These are phyloP conservation scores for Drosophila littoralis DNA, from an alignment of 1,140 invertebrate genomes.

Conservation along the genomic window DNA sequence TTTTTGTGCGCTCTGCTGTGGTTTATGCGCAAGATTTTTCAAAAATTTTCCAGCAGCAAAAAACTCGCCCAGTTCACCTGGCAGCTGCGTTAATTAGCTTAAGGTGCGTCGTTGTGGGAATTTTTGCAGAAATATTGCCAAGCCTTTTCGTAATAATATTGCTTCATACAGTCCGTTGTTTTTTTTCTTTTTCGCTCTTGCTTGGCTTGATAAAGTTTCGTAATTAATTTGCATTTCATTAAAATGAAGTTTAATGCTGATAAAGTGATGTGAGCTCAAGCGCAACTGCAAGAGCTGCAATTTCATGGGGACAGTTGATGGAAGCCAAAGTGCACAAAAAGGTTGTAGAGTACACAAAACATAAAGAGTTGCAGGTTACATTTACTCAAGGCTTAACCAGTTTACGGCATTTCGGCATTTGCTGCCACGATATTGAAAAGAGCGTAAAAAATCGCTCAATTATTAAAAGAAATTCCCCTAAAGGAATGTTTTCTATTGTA, in stretches of 20 bases:
- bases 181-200: neutral
- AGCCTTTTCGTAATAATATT: conserved; percentile 37
- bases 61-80: conserved; percentile 11
- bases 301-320: conserved; percentile 8
- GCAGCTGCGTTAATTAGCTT: conserved; percentile 61
- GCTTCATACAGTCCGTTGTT: neutral
- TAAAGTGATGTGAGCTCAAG: conserved; percentile 23
- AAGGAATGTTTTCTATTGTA: too few relatives aligned
- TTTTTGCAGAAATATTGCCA: conserved; percentile 40
- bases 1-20: conserved; percentile 32
- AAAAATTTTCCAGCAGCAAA: conserved; percentile 20
- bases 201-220: conserved; percentile 24
- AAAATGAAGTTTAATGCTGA: conserved; percentile 45
- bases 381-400: neutral
- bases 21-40: conserved; percentile 54
- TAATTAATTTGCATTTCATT: conserved; percentile 55
- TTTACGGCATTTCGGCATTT: neutral
- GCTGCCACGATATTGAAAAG: too few relatives aligned
- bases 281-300: conserved; percentile 1
- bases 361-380: neutral
- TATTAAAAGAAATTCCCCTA: too few relatives aligned
- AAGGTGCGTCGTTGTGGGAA: conserved; percentile 24
- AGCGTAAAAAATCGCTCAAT: too few relatives aligned
- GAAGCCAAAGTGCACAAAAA: too few relatives aligned
- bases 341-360: neutral